phyloP scores from a whole-genome alignment of 1,140 invertebrate species.

The Caenorhabditis latens region DNA sequence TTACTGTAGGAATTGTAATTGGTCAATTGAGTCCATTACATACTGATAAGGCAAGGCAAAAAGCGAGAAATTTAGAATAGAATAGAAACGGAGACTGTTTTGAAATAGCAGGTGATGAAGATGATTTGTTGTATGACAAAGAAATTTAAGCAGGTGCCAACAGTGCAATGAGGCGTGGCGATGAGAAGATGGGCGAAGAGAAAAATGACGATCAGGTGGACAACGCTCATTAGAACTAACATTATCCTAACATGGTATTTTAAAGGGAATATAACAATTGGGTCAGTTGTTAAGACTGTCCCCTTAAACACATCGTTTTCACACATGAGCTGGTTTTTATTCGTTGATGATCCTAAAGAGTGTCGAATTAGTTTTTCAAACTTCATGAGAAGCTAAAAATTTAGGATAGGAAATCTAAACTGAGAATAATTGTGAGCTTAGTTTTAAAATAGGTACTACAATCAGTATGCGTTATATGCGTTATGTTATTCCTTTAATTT shows the following conservation, averaged over 20 bases:
- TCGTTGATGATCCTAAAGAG: background rate
- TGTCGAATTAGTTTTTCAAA: too few relatives aligned
- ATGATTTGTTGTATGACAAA: constrained; percentile 24
- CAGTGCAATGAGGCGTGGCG: constrained; percentile 38
- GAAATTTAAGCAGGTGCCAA: constrained; percentile 43
- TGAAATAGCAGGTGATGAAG: background rate
- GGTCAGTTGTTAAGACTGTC: constrained; percentile 41
- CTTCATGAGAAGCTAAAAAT: too few relatives aligned
- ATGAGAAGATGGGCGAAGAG: constrained; percentile 6
- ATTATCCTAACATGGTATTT: constrained; percentile 53
- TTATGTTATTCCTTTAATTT: too few relatives aligned
- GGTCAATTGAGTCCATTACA: background rate
- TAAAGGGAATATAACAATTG: constrained; percentile 33
- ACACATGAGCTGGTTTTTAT: constrained; percentile 30
- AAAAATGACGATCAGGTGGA: constrained; percentile 17
- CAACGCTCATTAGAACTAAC: constrained; percentile 33
- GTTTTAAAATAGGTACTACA: too few relatives aligned
- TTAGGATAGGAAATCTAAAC: too few relatives aligned
- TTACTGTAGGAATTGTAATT: constrained; percentile 14
- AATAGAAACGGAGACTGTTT: background rate
- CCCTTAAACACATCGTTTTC: constrained; percentile 36
- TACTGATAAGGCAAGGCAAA: background rate
- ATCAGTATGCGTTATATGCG: too few relatives aligned
- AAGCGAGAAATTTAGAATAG: background rate
- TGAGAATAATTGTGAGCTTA: too few relatives aligned